Percentiles rank a stretch among this genome's conserved stretches.
Conservation (phyloP, 2,888 invertebrate genomes). For the Noctuana brunneofusca region DNA sequence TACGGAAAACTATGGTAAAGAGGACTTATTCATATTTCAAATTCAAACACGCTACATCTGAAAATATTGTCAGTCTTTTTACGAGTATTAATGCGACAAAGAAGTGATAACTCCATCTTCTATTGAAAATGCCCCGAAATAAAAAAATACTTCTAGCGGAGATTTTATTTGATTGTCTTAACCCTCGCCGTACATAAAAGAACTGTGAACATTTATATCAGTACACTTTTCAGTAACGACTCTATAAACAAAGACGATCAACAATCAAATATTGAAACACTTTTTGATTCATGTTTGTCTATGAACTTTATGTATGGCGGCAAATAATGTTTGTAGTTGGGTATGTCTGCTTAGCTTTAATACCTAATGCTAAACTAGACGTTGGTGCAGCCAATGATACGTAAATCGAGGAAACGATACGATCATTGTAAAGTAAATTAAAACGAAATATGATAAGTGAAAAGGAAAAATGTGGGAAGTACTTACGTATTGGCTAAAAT, state of each 20-base stretch:
- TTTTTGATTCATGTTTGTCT: conserved; percentile 52
- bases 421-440: too few species aligned
- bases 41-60: too few species aligned
- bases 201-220: conserved; percentile 68
- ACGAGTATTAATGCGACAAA: not conserved
- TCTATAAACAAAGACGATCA: conserved; percentile 74
- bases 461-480: too few species aligned
- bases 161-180: conserved; percentile 68
- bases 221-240: conserved; percentile 69
- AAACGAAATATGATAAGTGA: too few species aligned
- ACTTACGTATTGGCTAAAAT: too few species aligned
- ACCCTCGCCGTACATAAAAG: conserved; percentile 65
- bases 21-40: too few species aligned
- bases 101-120: not conserved
- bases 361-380: too few species aligned
- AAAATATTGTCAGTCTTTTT: not conserved
- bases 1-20: too few species aligned
- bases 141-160: conserved; percentile 35
- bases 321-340: not conserved
- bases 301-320: conserved; percentile 14
- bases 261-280: conserved; percentile 67
- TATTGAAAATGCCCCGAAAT: conserved; percentile 17
- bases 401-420: too few species aligned
- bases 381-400: too few species aligned
- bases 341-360: not conserved